Base-by-base conservation (phyloP, 2,888 invertebrate species). In the Drosophila borealis region DNA sequence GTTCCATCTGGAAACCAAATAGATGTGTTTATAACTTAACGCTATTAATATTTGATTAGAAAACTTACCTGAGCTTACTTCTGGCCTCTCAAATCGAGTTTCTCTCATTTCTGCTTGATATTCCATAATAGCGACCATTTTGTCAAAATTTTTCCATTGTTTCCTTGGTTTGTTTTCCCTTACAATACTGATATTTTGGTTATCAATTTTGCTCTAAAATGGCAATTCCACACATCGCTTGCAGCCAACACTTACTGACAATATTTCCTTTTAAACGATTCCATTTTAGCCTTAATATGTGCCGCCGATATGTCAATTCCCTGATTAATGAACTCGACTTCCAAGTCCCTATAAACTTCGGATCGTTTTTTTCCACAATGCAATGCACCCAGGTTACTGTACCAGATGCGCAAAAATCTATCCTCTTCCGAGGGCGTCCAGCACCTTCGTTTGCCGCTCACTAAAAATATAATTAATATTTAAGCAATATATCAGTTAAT, bases 281-380 rank as follows among this genome's bases (percentile, higher is more conserved):
- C 17, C 61, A 75, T 80, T 75, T 82, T 80, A 0, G 14, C n/a
- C 9, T 46, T 51, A 2, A 80, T 63, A 4, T 59, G 44, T 0
- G 4, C 11, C 0, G 21, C 9, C 3, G 25, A 37, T 4, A 60
- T 46, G 4, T 59, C 11, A 10, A 79, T 36, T 44, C 74, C 79
- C 4, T 63, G 42, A 10, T 37, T 48, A 0, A 3, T 9, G 3
- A 81, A 62, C 13, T 66, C 36, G 0, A 3, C 21, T 4, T 39
- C 53, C 29, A 80, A 36, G 1, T 59, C 37, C 10, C 5, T 19
- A 13, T 53, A 62, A 11, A 60, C 25, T 8, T 70, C 48, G 0
- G 8, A 2, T 0, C 17, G 42, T 6, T 11, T 39, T 33, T 10
- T 42, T 1, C 41, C 57, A 21, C 11, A 14, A 19, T 55, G 29